These are phyloP conservation scores for Gnathonemus echidnorhynchus DNA, from an alignment of 2,113 vertebrate species.

Conservation along the genomic window DNA sequence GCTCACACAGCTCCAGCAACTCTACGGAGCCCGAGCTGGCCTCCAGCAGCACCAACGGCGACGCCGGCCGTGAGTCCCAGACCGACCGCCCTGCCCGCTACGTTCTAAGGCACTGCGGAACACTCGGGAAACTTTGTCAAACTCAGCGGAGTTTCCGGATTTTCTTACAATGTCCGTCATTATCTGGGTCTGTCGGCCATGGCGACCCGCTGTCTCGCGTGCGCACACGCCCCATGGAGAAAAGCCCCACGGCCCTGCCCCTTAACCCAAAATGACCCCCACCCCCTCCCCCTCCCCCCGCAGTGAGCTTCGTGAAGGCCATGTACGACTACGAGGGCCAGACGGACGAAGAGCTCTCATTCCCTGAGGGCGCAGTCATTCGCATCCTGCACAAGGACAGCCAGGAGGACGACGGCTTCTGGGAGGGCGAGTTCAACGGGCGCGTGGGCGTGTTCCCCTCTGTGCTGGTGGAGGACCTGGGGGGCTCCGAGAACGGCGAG, in stretches of 20 bases:
- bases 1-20: slow-evolving; percentile 91
- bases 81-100: neutral
- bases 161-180: neutral
- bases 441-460: slow-evolving; percentile 89
- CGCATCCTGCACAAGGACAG: slow-evolving; percentile 92
- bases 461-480: slow-evolving; percentile 86
- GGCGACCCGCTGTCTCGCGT: neutral
- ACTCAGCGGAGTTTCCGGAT: neutral
- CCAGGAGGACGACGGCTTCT: slow-evolving; percentile 94
- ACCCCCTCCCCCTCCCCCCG: neutral
- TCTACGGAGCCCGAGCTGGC: slow-evolving; percentile 84
- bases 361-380: slow-evolving; percentile 89
- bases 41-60: slow-evolving; percentile 83
- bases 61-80: slow-evolving; percentile 74
- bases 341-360: slow-evolving; percentile 89
- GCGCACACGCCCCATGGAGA: neutral
- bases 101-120: neutral
- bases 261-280: neutral
- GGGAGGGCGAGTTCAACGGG: slow-evolving; percentile 92
- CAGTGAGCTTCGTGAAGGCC: slow-evolving; percentile 89
- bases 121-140: neutral
- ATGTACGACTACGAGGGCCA: slow-evolving; percentile 98
- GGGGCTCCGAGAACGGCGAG: slow-evolving; percentile 76
- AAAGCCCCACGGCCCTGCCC: neutral
- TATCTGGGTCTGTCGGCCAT: neutral